Conservation (phyloP, 2,888 invertebrate species). For the Vannuccia rotundouncinata region DNA sequence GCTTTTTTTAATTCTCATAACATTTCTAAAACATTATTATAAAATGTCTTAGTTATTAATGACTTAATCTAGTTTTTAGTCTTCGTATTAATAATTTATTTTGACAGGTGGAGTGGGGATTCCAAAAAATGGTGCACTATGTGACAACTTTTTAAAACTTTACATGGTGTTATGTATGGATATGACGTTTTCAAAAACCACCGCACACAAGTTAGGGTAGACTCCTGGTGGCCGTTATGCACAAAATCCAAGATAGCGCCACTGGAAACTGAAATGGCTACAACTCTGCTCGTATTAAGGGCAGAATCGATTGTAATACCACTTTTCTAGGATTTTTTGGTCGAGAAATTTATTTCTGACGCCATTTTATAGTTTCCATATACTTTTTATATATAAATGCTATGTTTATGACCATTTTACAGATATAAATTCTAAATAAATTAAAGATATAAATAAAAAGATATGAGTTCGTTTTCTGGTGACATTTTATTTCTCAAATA, state of each 20-base stretch:
- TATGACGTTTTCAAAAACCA: slow-evolving; percentile 19
- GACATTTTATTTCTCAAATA: not conserved
- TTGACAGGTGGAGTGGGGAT: not conserved
- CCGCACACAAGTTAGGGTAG: slow-evolving; percentile 22
- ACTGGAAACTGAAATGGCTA: slow-evolving; percentile 23
- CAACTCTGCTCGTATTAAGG: slow-evolving; percentile 27
- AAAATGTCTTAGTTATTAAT: too few species aligned
- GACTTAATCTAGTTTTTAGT: too few species aligned
- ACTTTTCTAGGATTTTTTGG: slow-evolving; percentile 31
- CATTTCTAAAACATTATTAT: too few species aligned
- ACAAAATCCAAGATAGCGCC: slow-evolving; percentile 20
- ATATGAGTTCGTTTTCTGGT: slow-evolving; percentile 6
- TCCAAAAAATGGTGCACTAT: slow-evolving; percentile 8
- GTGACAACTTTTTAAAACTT: slow-evolving; percentile 23
- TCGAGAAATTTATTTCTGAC: slow-evolving; percentile 31
- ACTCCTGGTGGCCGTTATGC: slow-evolving; percentile 24
- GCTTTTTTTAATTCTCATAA: too few species aligned
- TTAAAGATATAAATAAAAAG: slow-evolving; percentile 19
- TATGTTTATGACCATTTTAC: slow-evolving; percentile 31
- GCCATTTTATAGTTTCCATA: slow-evolving; percentile 25
- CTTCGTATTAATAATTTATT: too few species aligned
- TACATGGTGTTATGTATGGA: slow-evolving; percentile 15
- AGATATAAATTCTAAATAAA: slow-evolving; percentile 28
- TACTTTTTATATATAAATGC: slow-evolving; percentile 29
- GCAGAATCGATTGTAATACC: slow-evolving; percentile 27